Evolutionary conservation across 2,888 invertebrate genomes (phyloP).

Genomic region (Coelogynopora nodosa): DNA sequence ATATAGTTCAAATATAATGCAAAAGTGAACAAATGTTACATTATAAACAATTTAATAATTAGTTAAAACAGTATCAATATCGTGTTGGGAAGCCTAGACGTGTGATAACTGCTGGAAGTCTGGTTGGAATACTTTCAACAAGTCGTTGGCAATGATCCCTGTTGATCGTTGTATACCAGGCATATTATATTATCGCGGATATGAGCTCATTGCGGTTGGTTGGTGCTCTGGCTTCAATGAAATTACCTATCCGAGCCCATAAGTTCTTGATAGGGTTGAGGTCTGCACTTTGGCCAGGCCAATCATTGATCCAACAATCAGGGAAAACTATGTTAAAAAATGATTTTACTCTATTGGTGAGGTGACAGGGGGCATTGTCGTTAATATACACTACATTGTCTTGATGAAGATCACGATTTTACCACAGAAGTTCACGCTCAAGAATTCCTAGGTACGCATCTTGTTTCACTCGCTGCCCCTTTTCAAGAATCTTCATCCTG

Average conservation of each 20-base stretch:
- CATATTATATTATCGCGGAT: too few relatives aligned
- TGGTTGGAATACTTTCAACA: neutral
- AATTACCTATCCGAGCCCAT: neutral
- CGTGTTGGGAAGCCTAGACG: neutral
- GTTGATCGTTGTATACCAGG: neutral
- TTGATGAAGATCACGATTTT: neutral
- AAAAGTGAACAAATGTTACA: neutral
- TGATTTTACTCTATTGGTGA: neutral
- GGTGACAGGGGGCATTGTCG: neutral
- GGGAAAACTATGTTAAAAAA: neutral
- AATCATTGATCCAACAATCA: neutral
- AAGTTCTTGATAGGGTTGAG: neutral
- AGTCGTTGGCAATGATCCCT: neutral
- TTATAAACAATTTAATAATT: neutral
- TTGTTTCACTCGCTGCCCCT: neutral
- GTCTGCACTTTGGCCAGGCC: neutral
- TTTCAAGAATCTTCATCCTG: neutral
- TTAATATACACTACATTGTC: neutral
- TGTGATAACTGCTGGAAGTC: neutral
- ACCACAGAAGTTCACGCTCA: neutral
- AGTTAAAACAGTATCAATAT: neutral
- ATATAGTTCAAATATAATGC: neutral
- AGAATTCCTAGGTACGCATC: neutral
- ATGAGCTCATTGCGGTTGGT: neutral
- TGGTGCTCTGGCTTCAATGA: neutral